Evolutionary conservation across 2,888 invertebrate genomes (phyloP), one percentile per base, ranked within the genome.

Genomic region (Drosophila yooni): DNA sequence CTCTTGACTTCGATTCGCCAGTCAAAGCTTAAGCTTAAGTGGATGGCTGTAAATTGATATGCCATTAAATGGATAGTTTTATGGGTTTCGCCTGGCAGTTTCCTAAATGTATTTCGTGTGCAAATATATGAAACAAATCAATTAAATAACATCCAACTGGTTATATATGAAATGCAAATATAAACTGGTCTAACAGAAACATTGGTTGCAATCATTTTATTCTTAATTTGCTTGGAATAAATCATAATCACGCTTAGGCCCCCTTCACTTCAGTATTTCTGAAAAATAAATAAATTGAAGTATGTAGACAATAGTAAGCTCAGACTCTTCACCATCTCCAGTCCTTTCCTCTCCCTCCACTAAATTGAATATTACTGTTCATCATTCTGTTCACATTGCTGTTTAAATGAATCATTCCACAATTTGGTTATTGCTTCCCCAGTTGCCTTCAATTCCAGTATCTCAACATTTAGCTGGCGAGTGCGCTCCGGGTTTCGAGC

Each of bases 21-120:
- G 87, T 77, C 74, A 29, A n/a, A 72, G 88, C 79, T 83, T 84
- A 83, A 83, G 89, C 79, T 86, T 84, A 88, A 83, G 60, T 69
- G 51, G 69, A 65, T 65, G 40, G 52, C 50, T 65, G 69, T 59
- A 64, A 68, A 74, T 76, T 79, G 87, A 81, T 72, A 54, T 61
- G 70, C 69, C 59, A 76, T 65, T 74, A 66, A 88, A 79, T 74
- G 73, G 62, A 83, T 70, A 85, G 81, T 70, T 81, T 81, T 73
- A 54, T 59, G 71, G 68, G 52, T 51, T 18, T 21, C 8, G 25
- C 15, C 50, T 59, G 56, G 21, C 52, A 52, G 50, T 25, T 27
- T 27, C 2, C 27, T 8, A 8, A 46, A 64, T 64, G 21, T 25
- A 46, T 29, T 40, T n/a, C 5, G 13, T 15, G 40, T 29, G 18